Evolutionary conservation across 1,140 invertebrate genomes (phyloP), one percentile per base, ranked within the genome.

Genomic region (Caenorhabditis tropicalis): DNA sequence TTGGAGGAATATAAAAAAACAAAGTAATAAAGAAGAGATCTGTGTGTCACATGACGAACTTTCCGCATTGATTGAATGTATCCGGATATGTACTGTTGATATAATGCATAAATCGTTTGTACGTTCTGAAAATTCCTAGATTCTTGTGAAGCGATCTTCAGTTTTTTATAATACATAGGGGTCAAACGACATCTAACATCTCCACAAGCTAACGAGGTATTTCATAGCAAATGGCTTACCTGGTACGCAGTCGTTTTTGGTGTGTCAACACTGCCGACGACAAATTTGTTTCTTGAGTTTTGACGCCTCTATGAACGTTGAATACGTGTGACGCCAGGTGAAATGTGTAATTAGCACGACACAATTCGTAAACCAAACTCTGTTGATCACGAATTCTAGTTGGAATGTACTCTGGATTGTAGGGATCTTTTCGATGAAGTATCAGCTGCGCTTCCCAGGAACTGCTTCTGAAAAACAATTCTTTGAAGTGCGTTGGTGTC

Each of bases 241-340:
- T 6, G 0, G 43, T 48, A 12, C 82, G 33, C 10, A 83, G 27
- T 27, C 51, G 24, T n/a, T 43, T 74, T 31, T 83, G 82, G 56
- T 83, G 82, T 6, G 33, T 49, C 9, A 43, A 21, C n/a, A 84
- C 83, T 16, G 83, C 83, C 2, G 24, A 27, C 2, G 70, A 65
- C 48, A 84, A 48, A 56, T 48, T 79, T 1, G 65, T 84, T 15
- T 65, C 58, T 15, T 60, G 12, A 31, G 43, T 51, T 31, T 84
- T 84, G 27, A 84, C 53, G 19, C 83, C 83, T n/a, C 43, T 48
- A 84, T 84, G 83, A 43, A 84, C 83, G 49, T 84, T 84, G 74
- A 84, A 84, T 21, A 84, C 33, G 31, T 84, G 83, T 2, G 83
- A 79, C n/a, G 46, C 74, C 65, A 84, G 83, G 83, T 74, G 53